Evolutionary conservation across 2,113 vertebrate species (phyloP).

Genomic region (Cyprinus carpio): DNA sequence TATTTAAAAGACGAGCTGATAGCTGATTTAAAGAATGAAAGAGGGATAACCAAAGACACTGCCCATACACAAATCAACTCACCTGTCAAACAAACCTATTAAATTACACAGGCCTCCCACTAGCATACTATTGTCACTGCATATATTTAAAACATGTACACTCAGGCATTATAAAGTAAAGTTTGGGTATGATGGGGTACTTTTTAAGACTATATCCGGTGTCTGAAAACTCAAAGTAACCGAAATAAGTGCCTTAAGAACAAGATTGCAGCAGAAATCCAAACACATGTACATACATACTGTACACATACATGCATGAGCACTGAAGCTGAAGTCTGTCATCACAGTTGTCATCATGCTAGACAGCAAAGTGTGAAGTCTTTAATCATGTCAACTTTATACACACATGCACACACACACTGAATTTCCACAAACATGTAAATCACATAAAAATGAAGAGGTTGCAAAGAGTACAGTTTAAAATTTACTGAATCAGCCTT

Average conservation of each 20-base stretch:
- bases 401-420: slow-evolving; percentile 8
- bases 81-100: slow-evolving; percentile 44
- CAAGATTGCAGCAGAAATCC: slow-evolving; percentile 5
- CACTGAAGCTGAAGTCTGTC: slow-evolving; percentile 29
- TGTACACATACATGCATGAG: slow-evolving; percentile 51
- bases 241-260: background rate
- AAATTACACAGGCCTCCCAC: slow-evolving; percentile 46
- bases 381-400: slow-evolving; percentile 44
- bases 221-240: background rate
- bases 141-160: slow-evolving; percentile 14
- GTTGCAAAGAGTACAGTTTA: background rate
- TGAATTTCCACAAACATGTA: background rate
- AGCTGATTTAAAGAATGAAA: slow-evolving; percentile 39
- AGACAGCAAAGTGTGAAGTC: slow-evolving; percentile 37
- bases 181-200: background rate
- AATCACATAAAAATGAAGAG: slow-evolving; percentile 26
- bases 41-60: slow-evolving; percentile 32
- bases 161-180: background rate
- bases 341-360: slow-evolving; percentile 49
- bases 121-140: slow-evolving; percentile 51
- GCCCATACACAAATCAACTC: slow-evolving; percentile 54
- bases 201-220: background rate
- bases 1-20: slow-evolving; percentile 54
- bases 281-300: slow-evolving; percentile 44
- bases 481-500: background rate